These are phyloP conservation scores for Novumbra hubbsi DNA, from an alignment of 2,797 vertebrate genomes.

Conservation along the genomic window DNA sequence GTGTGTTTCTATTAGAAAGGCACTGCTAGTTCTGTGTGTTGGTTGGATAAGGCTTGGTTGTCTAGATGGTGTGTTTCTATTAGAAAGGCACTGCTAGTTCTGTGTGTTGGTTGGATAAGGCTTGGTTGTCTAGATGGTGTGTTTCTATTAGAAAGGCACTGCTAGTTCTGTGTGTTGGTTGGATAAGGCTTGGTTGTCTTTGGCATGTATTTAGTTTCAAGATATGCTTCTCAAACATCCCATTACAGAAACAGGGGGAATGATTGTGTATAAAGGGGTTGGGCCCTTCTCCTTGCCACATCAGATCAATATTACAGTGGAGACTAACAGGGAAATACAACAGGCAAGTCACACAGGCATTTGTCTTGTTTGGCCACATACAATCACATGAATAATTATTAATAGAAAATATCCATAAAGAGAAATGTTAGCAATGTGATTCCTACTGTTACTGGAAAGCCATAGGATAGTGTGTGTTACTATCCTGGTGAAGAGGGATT, in stretches of 20 bases:
- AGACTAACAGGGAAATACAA: constrained; percentile 18
- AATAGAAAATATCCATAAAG: constrained; percentile 41
- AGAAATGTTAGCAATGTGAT: constrained; percentile 51
- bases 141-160: constrained; percentile 25
- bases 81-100: too few species aligned
- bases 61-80: too few species aligned
- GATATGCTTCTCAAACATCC: too few species aligned
- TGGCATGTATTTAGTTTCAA: background rate
- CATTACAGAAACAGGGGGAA: too few species aligned
- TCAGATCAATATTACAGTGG: constrained; percentile 26
- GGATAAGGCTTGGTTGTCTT: constrained; percentile 6
- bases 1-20: too few species aligned
- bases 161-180: constrained; percentile 15
- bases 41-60: too few species aligned
- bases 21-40: too few species aligned
- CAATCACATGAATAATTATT: constrained; percentile 43
- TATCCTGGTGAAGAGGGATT: too few species aligned
- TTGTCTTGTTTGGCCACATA: constrained; percentile 42
- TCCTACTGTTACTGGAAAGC: constrained; percentile 47
- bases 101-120: too few species aligned
- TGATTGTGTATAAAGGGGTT: constrained; percentile 13
- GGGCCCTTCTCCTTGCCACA: constrained; percentile 16
- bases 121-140: too few species aligned
- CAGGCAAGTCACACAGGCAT: constrained; percentile 33
- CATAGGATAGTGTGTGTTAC: constrained; percentile 11